Evolutionary conservation across 53 echinoderm and acorn worm genomes (phyloP).

Genomic region (Antedon mediterranea): DNA sequence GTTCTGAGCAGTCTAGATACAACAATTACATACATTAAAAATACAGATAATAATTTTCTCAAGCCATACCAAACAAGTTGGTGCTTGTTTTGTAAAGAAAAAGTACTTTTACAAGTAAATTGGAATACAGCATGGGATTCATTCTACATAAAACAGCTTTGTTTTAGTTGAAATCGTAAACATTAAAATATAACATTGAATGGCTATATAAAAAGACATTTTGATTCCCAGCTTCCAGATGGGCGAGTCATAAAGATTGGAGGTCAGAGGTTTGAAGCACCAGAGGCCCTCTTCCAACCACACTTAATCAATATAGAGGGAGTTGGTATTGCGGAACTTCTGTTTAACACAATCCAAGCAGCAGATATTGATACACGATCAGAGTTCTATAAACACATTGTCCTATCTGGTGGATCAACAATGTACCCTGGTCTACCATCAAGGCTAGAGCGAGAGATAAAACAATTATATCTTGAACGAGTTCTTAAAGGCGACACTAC

Average conservation of each 20-base stretch:
- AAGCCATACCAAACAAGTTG: no score
- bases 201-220: neutral
- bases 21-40: no score
- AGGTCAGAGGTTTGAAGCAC: conserved; percentile 87
- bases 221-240: conserved; percentile 60
- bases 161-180: no score
- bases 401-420: conserved; percentile 91
- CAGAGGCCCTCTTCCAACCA: conserved; percentile 98
- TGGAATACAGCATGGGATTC: no score
- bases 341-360: conserved; percentile 95
- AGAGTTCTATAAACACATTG: conserved; percentile 98
- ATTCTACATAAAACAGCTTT: no score
- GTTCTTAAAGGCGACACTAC: conserved; percentile 81
- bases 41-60: no score
- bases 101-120: no score
- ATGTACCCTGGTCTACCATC: conserved; percentile 99
- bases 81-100: no score
- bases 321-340: conserved; percentile 76
- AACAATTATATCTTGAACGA: conserved; percentile 93
- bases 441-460: conserved; percentile 82
- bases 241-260: conserved; percentile 89
- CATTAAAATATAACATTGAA: no score
- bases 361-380: conserved; percentile 82
- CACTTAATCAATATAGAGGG: conserved; percentile 93
- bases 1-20: conserved; percentile 31